Evolutionary conservation across 2,113 vertebrate species (phyloP), one percentile per base, ranked within the genome.

Genomic region (Ardeotis arabs): DNA sequence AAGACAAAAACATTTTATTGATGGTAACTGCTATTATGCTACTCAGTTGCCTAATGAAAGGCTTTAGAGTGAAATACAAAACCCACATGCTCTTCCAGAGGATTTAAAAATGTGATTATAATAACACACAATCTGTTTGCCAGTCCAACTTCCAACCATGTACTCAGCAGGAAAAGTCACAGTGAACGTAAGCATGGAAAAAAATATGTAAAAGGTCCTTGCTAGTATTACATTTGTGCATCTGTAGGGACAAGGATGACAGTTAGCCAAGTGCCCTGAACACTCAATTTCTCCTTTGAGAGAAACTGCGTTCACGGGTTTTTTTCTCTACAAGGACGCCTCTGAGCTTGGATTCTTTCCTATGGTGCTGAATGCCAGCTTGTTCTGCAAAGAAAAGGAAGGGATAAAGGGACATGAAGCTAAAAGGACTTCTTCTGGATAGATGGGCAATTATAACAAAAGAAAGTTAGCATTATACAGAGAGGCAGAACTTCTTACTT

Each of bases 291-390:
- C 88, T 89, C 85, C 91, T 93, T 94, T 92, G 89, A 96, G 89
- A 97, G 76, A 96, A 96, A 94, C 87, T 91, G 77, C 24, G 33
- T 93, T 95, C 89, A 60, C 60, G 94, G 89, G 41, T 44, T 88
- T 95, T 76, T 87, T 91, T 91, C 94, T 50, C 35, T 95, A 97
- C 96, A 98, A 97, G 97, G 95, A 90, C 8, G 83, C 66, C 90
- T 97, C 96, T 97, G 96, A 97, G 93, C 66, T 95, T 95, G 89
- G 89, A 96, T 97, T 97, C 87, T 97, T 98, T 97, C 91, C 91
- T 93, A 37, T 27, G 45, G 83, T 12, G 12, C 60, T 96, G 69
- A 96, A 97, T 81, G 84, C 85, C 72, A 95, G 84, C 79, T 90
- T 95, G 84, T 93, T 97, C 88, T 96, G 96, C 73, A 88, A 94